Percentiles rank a stretch among this genome's conserved stretches.
These are phyloP conservation scores for Phaonia tiefii DNA, from an alignment of 2,888 invertebrate species.

Conservation along the genomic window DNA sequence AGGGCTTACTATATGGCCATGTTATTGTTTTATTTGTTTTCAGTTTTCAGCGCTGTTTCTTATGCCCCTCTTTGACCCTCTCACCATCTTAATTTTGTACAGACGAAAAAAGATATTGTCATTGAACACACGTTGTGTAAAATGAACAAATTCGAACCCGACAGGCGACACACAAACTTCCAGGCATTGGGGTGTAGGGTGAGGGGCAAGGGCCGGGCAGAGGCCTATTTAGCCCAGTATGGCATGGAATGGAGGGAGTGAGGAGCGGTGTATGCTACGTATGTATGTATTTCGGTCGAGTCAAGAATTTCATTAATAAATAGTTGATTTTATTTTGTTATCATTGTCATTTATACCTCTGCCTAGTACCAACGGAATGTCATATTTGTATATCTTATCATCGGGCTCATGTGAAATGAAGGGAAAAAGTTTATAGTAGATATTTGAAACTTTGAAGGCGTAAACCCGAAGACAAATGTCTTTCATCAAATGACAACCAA, in stretches of 20 bases:
- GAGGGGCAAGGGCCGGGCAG: background rate
- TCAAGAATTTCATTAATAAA: slow-evolving; percentile 56
- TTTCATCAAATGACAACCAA: no score
- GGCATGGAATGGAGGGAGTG: no score
- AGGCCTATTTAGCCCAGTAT: background rate
- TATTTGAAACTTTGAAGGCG: background rate
- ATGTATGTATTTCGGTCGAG: slow-evolving; percentile 2
- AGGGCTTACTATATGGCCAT: background rate
- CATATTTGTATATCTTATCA: slow-evolving; percentile 62
- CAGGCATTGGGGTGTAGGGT: background rate
- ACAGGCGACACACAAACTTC: background rate
- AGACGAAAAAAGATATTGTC: slow-evolving; percentile 35
- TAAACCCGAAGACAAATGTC: no score
- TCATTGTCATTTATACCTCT: slow-evolving; percentile 54
- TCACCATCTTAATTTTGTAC: background rate
- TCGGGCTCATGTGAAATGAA: slow-evolving; percentile 33
- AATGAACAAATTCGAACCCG: slow-evolving; percentile 3
- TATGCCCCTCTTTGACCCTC: background rate
- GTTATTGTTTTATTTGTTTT: background rate
- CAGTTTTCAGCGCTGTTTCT: background rate
- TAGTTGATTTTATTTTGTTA: slow-evolving; percentile 48
- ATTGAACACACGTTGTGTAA: slow-evolving; percentile 38
- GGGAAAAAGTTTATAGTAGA: background rate
- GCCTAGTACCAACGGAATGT: no score
- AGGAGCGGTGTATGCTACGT: no score